These are phyloP conservation scores for Coccyzus lansbergi DNA, from an alignment of 2,797 vertebrate genomes.

Conservation along the genomic window DNA sequence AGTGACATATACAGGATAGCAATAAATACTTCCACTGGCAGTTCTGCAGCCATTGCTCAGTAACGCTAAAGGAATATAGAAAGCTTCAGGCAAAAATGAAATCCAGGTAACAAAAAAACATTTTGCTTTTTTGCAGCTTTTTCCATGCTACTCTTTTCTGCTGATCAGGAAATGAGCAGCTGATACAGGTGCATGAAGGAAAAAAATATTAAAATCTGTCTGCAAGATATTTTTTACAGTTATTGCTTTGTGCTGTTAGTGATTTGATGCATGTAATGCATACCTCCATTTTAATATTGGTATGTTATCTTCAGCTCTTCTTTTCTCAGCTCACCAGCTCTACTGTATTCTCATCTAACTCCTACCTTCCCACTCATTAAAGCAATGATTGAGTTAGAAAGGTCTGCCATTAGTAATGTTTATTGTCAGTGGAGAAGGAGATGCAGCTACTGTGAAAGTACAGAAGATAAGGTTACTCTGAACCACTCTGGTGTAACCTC, in stretches of 20 bases:
- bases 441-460: background rate
- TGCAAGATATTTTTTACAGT: background rate
- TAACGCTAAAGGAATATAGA: conserved; percentile 66
- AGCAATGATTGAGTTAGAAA: background rate
- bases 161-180: background rate
- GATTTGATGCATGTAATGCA: background rate
- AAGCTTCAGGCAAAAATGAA: conserved; percentile 62
- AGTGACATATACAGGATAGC: conserved; percentile 70
- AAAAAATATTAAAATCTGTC: background rate
- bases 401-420: background rate
- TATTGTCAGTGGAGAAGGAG: background rate
- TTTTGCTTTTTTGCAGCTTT: background rate
- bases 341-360: background rate
- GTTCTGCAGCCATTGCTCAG: conserved; percentile 70
- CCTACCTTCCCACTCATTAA: background rate
- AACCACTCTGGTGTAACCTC: background rate
- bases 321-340: background rate
- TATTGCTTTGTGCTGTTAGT: background rate
- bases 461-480: background rate
- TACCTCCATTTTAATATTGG: background rate
- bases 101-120: background rate
- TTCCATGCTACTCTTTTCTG: background rate
- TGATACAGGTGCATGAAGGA: background rate
- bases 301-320: background rate
- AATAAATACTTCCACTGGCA: conserved; percentile 73